Evolutionary conservation across 1,140 invertebrate species (phyloP).

Genomic region (Leptoteleia sp.): DNA sequence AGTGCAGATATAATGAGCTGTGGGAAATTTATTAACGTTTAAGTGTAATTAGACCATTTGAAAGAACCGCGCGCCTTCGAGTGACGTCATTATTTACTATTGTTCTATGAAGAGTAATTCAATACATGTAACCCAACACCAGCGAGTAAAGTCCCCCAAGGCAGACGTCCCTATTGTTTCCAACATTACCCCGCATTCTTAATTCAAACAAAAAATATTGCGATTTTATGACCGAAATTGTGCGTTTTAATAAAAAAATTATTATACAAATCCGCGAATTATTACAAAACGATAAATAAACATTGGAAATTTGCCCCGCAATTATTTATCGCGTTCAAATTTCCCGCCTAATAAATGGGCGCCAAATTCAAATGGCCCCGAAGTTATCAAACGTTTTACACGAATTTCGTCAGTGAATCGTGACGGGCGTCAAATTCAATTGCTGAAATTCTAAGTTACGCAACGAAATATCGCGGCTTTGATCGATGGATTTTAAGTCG

Average conservation of each 20-base stretch:
- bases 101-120: conserved; percentile 47
- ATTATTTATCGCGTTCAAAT: too few species aligned
- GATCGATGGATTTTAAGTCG: conserved; percentile 1
- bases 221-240: background rate
- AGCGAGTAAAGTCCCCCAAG: conserved; percentile 24
- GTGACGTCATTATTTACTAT: conserved; percentile 44
- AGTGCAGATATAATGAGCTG: too few species aligned
- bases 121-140: conserved; percentile 45
- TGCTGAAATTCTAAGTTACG: background rate
- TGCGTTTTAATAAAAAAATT: too few species aligned
- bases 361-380: too few species aligned
- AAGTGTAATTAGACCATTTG: conserved; percentile 33
- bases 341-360: too few species aligned
- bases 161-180: conserved; percentile 22
- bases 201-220: conserved; percentile 9
- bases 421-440: too few species aligned
- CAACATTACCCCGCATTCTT: conserved; percentile 25
- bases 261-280: too few species aligned
- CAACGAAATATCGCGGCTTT: conserved; percentile 1
- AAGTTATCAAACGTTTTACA: too few species aligned
- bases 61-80: conserved; percentile 11
- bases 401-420: too few species aligned
- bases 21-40: conserved; percentile 22
- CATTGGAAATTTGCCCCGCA: too few species aligned
- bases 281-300: too few species aligned